Evolutionary conservation across 2,888 invertebrate species (phyloP), one percentile per base, ranked within the genome.

Genomic region (Frankliniella intonsa): DNA sequence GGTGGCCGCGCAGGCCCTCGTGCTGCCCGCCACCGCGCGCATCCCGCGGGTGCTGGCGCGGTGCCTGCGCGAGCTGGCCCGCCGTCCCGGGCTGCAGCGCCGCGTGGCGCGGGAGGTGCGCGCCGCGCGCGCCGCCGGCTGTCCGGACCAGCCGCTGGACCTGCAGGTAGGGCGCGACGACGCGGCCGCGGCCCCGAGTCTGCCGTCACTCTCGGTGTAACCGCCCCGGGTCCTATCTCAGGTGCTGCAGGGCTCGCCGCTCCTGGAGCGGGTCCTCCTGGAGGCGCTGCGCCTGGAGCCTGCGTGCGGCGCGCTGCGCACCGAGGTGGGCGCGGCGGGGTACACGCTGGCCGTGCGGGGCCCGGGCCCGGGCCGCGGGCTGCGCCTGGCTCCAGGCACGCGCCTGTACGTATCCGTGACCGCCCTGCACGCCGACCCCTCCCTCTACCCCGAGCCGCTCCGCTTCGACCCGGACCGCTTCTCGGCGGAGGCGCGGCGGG

Each of bases 391-490:
- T 7, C 69, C 22, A 8, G 69, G 69, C 10, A 76, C 69, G 69
- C 69, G 69, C 12, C 22, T 76, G 7, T 76, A 76, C 69, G 69
- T 76, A 25, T 22, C 69, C 22, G 69, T 76, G 11, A 22, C 8
- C 69, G 69, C 8, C 22, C 22, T 76, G 25, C 69, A 76, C 69
- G 22, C 22, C 22, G 69, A 76, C 69, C 69, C 69, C 11, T 8
- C 11, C 22, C 8, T 9, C 69, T 76, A 76, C 69, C n/a, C n/a
- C 22, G 69, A 76, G 22, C 69, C 69, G 2, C 25, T 76, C 22
- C 69, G 69, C 69, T 76, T 76, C 69, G 69, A 22, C 10, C 69
- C 69, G 25, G 25, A 22, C 22, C 69, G 69, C 69, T 76, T 76
- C 69, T 25, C 22, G 12, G 11, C 69, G 22, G 69, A 25, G 69